A percentile compares a stretch with the other conserved stretches of the same genome.
These are phyloP conservation scores for Orius laevigatus DNA, from an alignment of 1,140 invertebrate genomes.

Conservation along the genomic window DNA sequence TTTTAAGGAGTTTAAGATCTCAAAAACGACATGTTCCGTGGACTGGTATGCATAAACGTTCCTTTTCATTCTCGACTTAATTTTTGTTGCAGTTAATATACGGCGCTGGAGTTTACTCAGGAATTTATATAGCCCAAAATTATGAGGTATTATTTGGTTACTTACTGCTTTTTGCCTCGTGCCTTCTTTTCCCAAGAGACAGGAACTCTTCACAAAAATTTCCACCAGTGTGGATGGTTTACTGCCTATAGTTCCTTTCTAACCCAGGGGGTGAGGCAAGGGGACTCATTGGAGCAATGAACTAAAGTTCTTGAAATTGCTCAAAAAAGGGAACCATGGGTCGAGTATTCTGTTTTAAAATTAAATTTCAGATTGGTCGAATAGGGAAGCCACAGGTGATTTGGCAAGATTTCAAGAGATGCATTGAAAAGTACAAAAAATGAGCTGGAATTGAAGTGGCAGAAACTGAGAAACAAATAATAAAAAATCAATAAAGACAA, in stretches of 20 bases:
- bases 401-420: too few relatives aligned
- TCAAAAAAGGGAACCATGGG: too few relatives aligned
- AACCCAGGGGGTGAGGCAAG: too few relatives aligned
- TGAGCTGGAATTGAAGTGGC: conserved; percentile 5
- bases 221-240: too few relatives aligned
- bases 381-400: too few relatives aligned
- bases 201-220: too few relatives aligned
- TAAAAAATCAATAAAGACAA: conserved; percentile 7
- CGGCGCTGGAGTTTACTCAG: conserved; percentile 48
- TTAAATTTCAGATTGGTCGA: conserved; percentile 8
- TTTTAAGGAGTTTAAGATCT: too few relatives aligned
- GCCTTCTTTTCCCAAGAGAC: too few relatives aligned
- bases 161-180: background rate
- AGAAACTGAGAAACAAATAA: conserved; percentile 6
- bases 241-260: too few relatives aligned
- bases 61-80: background rate
- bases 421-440: conserved; percentile 12
- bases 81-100: conserved; percentile 12
- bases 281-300: too few relatives aligned
- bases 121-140: conserved; percentile 65
- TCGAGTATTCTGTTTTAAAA: too few relatives aligned
- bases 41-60: conserved; percentile 1
- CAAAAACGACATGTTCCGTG: conserved; percentile 1
- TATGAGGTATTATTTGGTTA: conserved; percentile 40
- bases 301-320: too few relatives aligned